Conservation (phyloP, 2,888 invertebrate species). For the Reticulitermes lucifugus region DNA sequence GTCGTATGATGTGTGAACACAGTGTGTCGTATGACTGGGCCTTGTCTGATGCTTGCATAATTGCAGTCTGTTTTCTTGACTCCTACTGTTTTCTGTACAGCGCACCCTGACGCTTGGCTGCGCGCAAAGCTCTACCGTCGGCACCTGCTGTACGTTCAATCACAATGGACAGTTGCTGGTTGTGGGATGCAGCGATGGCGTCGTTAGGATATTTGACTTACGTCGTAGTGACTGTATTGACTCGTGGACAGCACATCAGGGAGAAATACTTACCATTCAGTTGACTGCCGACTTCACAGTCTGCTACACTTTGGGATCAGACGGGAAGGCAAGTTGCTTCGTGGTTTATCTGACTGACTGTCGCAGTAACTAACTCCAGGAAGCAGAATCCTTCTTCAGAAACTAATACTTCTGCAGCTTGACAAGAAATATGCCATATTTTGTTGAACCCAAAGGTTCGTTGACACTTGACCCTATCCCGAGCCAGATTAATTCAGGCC, state of each 20-base stretch:
- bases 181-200: constrained; percentile 70
- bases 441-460: too few species aligned
- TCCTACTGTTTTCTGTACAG: neutral
- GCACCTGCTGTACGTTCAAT: constrained; percentile 69
- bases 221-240: constrained; percentile 68
- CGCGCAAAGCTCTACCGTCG: constrained; percentile 50
- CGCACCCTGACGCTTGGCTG: neutral
- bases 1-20: too few species aligned
- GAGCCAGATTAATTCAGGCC: too few species aligned
- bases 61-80: too few species aligned
- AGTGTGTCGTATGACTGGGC: too few species aligned
- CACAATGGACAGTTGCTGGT: constrained; percentile 71
- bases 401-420: too few species aligned
- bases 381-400: too few species aligned
- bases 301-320: constrained; percentile 69
- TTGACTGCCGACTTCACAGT: constrained; percentile 68
- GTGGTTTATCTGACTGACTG: too few species aligned
- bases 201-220: constrained; percentile 69
- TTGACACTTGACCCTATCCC: too few species aligned
- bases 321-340: constrained; percentile 65
- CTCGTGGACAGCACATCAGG: constrained; percentile 68
- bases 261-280: constrained; percentile 67
- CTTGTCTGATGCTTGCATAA: too few species aligned
- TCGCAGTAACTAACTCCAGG: too few species aligned
- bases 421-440: too few species aligned